Percentiles rank a stretch among this genome's conserved stretches.
Evolutionary conservation across 2,113 vertebrate species (phyloP).

Genomic region (Indicator maculatus): DNA sequence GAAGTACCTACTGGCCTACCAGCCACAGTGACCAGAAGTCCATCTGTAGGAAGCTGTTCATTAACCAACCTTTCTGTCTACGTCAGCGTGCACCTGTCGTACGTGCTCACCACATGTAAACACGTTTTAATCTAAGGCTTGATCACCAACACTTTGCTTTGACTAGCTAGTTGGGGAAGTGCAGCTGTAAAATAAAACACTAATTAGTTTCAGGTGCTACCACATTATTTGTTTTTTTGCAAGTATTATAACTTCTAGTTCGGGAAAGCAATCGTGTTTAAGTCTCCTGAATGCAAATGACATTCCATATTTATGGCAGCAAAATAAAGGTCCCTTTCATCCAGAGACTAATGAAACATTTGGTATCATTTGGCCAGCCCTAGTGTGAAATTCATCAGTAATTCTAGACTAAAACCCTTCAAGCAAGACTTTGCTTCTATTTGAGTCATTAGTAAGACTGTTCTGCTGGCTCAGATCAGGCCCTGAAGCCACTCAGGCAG

Average conservation of each 20-base stretch:
- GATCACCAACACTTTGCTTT: background rate
- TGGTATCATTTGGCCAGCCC: background rate
- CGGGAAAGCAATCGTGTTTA: background rate
- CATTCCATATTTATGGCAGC: background rate
- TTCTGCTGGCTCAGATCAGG: background rate
- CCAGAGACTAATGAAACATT: background rate
- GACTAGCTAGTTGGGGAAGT: background rate
- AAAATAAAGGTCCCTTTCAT: background rate
- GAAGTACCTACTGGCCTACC: background rate
- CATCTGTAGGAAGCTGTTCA: background rate
- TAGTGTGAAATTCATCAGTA: background rate
- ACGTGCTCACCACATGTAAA: background rate
- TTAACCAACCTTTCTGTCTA: background rate
- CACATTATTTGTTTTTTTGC: background rate
- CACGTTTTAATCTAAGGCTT: background rate
- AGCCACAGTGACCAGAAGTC: background rate
- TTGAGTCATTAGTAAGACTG: background rate
- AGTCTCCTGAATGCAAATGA: background rate
- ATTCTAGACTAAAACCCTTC: background rate
- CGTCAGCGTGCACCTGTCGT: rapidly evolving
- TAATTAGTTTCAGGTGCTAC: background rate
- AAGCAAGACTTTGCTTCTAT: background rate
- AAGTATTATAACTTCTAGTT: background rate
- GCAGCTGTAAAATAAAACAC: background rate
- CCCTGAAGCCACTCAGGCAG: background rate